Evolutionary conservation across 1,140 invertebrate species (phyloP).

Genomic region (Centruroides sculpturatus): DNA sequence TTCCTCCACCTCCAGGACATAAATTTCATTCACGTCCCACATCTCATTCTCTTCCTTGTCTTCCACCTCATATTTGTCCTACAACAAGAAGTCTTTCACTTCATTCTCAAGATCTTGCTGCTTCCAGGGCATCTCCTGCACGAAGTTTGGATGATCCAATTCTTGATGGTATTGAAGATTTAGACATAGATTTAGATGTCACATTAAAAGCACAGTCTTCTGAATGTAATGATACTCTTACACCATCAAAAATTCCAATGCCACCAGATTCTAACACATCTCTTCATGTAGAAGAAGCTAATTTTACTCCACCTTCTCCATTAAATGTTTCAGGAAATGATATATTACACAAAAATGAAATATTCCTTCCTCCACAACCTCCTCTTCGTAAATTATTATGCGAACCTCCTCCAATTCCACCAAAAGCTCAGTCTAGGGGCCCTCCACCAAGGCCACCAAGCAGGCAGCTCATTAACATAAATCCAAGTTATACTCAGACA

Average conservation of each 20-base stretch:
- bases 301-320: background rate
- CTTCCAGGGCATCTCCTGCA: conserved; percentile 1
- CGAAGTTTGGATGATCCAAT: conserved; percentile 6
- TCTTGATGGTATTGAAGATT: conserved; percentile 8
- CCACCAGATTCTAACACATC: background rate
- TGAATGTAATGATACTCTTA: conserved; percentile 7
- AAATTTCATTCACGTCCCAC: background rate
- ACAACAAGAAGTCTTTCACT: conserved; percentile 1
- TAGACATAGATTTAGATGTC: conserved; percentile 11
- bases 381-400: conserved; percentile 6
- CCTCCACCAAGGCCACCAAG: conserved; percentile 14
- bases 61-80: conserved; percentile 2
- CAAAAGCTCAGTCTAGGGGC: conserved; percentile 11
- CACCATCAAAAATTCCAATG: conserved; percentile 1
- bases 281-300: conserved; percentile 3
- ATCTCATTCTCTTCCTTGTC: conserved; percentile 4
- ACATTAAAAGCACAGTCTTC: conserved; percentile 4
- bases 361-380: background rate
- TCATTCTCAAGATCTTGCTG: background rate
- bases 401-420: conserved; percentile 15
- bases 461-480: conserved; percentile 6
- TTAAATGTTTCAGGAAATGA: background rate
- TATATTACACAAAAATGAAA: background rate
- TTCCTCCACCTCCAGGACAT: background rate
- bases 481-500: conserved; percentile 6